Percentiles rank a stretch among this genome's conserved stretches.
phyloP scores from a whole-genome alignment of 2,888 invertebrate genomes.

The Rhyacophila evoluta region DNA sequence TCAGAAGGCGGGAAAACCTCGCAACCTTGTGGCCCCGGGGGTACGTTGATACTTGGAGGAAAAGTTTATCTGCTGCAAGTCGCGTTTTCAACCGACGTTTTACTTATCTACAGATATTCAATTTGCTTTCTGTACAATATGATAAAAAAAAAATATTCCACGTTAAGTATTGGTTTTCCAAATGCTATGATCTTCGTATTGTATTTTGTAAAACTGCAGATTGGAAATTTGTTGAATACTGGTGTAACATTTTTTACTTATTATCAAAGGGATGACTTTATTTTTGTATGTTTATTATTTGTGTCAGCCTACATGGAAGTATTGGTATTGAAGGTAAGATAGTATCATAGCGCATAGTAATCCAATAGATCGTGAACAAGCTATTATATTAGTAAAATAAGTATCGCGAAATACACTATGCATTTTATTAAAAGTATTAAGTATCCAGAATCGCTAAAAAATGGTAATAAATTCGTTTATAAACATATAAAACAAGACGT shows the following conservation, averaged over 20 bases:
- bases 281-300: not conserved
- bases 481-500: too few relatives aligned
- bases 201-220: not conserved
- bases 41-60: conserved; percentile 67
- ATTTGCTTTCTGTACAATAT: conserved; percentile 9
- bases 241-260: not conserved
- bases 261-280: not conserved
- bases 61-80: conserved; percentile 52
- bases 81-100: not conserved
- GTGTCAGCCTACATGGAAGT: not conserved
- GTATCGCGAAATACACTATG: too few relatives aligned
- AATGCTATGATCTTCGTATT: too few relatives aligned
- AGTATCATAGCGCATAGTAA: too few relatives aligned
- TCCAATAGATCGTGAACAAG: too few relatives aligned
- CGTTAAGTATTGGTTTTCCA: not conserved
- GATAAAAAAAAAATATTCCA: not conserved
- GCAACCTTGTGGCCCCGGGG: conserved; percentile 25
- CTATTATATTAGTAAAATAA: too few relatives aligned
- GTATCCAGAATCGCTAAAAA: too few relatives aligned
- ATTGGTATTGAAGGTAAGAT: not conserved
- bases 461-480: too few relatives aligned
- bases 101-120: conserved; percentile 5
- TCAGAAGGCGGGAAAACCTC: not conserved
- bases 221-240: not conserved
- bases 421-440: too few relatives aligned